phyloP scores from a whole-genome alignment of 2,797 vertebrate genomes.

The Ciconia nigra region DNA sequence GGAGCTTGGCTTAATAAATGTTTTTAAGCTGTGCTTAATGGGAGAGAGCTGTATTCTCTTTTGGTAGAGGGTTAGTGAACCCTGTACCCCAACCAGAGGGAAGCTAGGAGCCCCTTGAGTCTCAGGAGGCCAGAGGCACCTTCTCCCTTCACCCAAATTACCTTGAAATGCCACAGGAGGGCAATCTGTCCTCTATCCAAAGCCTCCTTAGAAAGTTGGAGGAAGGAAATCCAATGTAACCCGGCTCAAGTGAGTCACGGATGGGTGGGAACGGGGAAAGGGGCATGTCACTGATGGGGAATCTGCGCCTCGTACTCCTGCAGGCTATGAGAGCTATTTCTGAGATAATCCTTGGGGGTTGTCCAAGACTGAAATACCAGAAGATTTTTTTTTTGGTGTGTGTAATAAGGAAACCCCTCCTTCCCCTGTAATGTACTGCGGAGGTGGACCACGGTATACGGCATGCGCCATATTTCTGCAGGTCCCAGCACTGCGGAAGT shows the following conservation, averaged over 20 bases:
- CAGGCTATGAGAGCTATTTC: background rate
- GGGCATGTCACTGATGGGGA: fast-evolving
- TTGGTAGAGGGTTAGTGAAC: fast-evolving
- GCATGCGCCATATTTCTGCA: background rate
- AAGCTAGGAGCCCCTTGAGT: background rate
- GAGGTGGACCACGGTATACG: fast-evolving
- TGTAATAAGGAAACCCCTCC: background rate
- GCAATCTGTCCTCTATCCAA: background rate
- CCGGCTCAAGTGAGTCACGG: background rate
- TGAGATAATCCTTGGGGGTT: background rate
- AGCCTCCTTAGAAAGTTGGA: background rate
- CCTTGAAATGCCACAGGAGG: background rate
- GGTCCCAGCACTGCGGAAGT: fast-evolving
- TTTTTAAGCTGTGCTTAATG: background rate
- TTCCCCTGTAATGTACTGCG: background rate
- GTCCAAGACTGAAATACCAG: background rate
- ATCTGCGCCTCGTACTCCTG: background rate
- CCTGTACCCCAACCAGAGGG: background rate
- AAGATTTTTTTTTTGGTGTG: background rate
- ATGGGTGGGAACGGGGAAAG: background rate
- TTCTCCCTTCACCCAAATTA: background rate
- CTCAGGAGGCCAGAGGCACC: background rate
- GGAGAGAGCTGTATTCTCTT: background rate
- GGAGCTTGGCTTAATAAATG: background rate
- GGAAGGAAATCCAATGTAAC: background rate